Base-by-base conservation (phyloP, 2,888 invertebrate species). In the Synergus itoensis region DNA sequence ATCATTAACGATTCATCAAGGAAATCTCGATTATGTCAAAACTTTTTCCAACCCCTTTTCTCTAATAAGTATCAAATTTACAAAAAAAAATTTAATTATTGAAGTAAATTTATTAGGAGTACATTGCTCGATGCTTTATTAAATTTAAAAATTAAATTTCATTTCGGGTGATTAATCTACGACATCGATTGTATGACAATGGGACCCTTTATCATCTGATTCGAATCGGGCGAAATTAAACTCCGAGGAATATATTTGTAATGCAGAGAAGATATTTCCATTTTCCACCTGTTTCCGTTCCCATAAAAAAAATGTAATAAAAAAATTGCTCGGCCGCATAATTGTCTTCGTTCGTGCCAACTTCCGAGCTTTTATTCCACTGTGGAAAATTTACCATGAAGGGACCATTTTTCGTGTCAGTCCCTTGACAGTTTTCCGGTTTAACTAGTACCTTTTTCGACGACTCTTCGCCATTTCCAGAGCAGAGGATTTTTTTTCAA, bases 361-460 rank as follows among this genome's bases (percentile, higher is more conserved):
- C 69, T 73, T 73, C 69, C 69, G 69, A 73, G 69, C 69, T 73
- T 73, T 73, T 73, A 73, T 73, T 73, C 69, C 69, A 73, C 53
- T 73, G 69, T 73, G 69, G 69, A 73, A 73, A 73, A 73, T 73
- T 73, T 73, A 73, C 36, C 69, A 73, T 73, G 69, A 73, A 73
- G 48, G 69, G 69, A 73, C 69, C 69, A 73, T 73, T 73, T 73
- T 73, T 73, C 69, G 53, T 53, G 28, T 48, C 36, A 36, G 69
- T 69, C 69, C 69, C 69, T 69, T 21, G 69, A 73, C 69, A 53
- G 48, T 73, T 48, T 73, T 73, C 69, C 69, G 69, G 69, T 73
- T 73, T 73, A 73, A 73, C 48, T 73, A 73, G 69, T 73, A 73
- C 69, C 69, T 73, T 36, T 73, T 73, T 73, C 69, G 53, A 48